Evolutionary conservation across 2,888 invertebrate genomes (phyloP).

Genomic region (Cataglyphis albicans): DNA sequence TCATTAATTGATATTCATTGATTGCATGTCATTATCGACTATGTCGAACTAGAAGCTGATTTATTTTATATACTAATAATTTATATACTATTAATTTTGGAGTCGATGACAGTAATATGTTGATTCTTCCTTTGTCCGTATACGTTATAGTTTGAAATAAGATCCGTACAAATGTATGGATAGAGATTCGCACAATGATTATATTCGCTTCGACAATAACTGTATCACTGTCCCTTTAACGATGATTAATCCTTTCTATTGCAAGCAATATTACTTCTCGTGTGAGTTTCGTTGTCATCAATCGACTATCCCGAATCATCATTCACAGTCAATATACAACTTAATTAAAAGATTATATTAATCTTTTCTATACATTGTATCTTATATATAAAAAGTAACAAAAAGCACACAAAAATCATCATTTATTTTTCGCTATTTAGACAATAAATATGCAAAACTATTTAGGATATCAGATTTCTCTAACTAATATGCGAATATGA

Average conservation of each 20-base stretch:
- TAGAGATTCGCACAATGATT: conserved; percentile 7
- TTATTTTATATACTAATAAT: conserved; percentile 28
- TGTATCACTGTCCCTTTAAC: conserved; percentile 13
- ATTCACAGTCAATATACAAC: background rate
- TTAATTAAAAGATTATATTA: conserved; percentile 2
- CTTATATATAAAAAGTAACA: background rate
- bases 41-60: conserved; percentile 4
- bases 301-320: conserved; percentile 7
- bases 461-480: background rate
- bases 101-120: background rate
- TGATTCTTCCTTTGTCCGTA: conserved; percentile 1
- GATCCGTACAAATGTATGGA: background rate
- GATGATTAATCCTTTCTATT: conserved; percentile 27
- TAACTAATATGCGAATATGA: background rate
- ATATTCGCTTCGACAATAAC: conserved; percentile 3
- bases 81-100: conserved; percentile 24
- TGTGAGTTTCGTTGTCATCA: background rate
- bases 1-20: conserved; percentile 1
- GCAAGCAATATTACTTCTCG: background rate
- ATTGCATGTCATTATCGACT: background rate
- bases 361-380: background rate
- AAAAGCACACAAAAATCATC: background rate
- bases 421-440: background rate
- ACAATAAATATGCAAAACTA: background rate
- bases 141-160: background rate